These are phyloP conservation scores for Amitus sp. DNA, from an alignment of 2,888 invertebrate genomes.

Conservation along the genomic window DNA sequence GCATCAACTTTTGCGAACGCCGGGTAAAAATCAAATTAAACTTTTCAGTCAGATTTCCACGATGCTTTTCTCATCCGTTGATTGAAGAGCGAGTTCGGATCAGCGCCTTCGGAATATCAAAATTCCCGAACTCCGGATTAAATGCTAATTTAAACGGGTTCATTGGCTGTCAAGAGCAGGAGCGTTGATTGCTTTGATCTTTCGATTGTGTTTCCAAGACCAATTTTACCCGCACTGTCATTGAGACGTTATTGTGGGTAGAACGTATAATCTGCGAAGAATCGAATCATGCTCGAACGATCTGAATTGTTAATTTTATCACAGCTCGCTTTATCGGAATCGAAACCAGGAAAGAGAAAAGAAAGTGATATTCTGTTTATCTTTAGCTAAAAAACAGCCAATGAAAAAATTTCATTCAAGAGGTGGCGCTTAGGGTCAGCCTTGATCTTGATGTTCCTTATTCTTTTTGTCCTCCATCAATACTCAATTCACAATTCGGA, in stretches of 20 bases:
- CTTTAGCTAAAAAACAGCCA: not conserved
- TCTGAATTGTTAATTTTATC: not conserved
- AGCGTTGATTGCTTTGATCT: conserved; percentile 21
- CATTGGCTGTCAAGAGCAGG: conserved; percentile 17
- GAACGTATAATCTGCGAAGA: not conserved
- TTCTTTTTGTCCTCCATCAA: too few species aligned
- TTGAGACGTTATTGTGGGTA: not conserved
- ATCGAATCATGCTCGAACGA: not conserved
- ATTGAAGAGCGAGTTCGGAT: conserved; percentile 15
- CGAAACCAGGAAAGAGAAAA: too few species aligned
- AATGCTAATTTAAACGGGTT: conserved; percentile 20
- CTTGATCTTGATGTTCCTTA: too few species aligned
- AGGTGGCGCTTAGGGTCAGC: too few species aligned
- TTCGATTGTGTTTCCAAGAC: conserved; percentile 9
- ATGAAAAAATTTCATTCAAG: too few species aligned
- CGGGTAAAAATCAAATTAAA: conserved; percentile 22
- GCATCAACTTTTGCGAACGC: conserved; percentile 7
- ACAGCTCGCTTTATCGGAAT: not conserved
- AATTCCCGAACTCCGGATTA: conserved; percentile 13
- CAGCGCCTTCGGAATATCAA: conserved; percentile 13
- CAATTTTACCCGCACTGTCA: not conserved
- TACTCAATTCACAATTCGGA: too few species aligned
- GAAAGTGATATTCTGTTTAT: too few species aligned
- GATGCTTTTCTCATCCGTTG: conserved; percentile 20
- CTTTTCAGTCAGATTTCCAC: conserved; percentile 14